phyloP scores from a whole-genome alignment of 2,797 vertebrate species.

The Rhyacichthys aspro region DNA sequence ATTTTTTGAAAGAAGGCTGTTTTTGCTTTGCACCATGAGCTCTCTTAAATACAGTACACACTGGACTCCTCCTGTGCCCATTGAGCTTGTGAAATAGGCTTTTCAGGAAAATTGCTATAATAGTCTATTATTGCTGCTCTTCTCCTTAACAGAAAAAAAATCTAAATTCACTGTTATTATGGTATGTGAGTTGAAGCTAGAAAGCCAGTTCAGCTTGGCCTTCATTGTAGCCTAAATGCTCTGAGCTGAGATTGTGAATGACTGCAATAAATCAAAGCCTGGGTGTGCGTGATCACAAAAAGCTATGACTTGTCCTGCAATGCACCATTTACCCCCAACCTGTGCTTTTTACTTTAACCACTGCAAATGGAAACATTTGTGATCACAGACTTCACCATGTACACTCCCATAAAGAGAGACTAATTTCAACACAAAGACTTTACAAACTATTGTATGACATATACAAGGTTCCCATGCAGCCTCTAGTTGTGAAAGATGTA shows the following conservation, averaged over 20 bases:
- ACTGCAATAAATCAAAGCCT: constrained; percentile 49
- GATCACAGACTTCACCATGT: constrained; percentile 2
- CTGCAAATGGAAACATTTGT: constrained; percentile 8
- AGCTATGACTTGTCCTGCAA: constrained; percentile 22
- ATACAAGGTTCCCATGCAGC: no score
- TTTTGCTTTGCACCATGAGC: constrained; percentile 29
- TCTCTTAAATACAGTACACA: constrained; percentile 54
- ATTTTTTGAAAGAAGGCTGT: constrained; percentile 17
- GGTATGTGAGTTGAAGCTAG: constrained; percentile 38
- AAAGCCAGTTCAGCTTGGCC: constrained; percentile 35
- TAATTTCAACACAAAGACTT: not conserved
- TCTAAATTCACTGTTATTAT: constrained; percentile 47
- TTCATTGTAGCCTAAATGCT: constrained; percentile 53
- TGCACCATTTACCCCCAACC: constrained; percentile 29
- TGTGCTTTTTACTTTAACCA: constrained; percentile 28
- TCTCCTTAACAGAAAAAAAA: constrained; percentile 35
- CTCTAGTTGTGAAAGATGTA: not conserved
- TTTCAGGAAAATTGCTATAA: constrained; percentile 65
- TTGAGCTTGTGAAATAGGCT: constrained; percentile 50
- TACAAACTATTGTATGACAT: not conserved
- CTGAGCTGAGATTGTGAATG: constrained; percentile 50
- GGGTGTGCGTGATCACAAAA: constrained; percentile 42
- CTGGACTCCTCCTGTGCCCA: constrained; percentile 46
- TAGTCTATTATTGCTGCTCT: constrained; percentile 58
- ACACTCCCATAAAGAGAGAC: not conserved